Evolutionary conservation across 2,113 vertebrate species (phyloP).

Genomic region (Halcyon malimbica): DNA sequence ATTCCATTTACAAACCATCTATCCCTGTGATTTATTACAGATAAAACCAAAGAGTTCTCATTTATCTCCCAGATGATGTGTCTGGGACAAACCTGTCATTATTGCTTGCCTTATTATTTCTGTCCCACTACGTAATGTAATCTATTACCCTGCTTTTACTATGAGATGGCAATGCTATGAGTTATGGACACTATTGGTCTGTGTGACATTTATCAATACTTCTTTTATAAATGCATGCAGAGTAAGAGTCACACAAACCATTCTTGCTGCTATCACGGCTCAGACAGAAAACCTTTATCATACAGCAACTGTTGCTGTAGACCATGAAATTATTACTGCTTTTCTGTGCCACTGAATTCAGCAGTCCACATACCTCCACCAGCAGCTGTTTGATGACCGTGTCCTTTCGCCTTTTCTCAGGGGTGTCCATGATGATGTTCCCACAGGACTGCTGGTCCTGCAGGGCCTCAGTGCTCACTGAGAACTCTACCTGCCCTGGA

Average conservation of each 20-base stretch:
- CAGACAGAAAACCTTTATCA: neutral
- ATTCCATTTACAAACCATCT: neutral
- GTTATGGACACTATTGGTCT: neutral
- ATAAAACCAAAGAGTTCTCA: neutral
- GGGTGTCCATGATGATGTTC: constrained; percentile 61
- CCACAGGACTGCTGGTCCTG: constrained; percentile 8
- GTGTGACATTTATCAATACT: neutral
- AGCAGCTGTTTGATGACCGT: constrained; percentile 75
- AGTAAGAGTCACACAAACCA: neutral
- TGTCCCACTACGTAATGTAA: neutral
- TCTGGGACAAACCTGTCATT: neutral
- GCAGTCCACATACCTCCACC: constrained; percentile 75
- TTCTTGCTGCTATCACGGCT: neutral
- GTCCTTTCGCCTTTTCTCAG: constrained; percentile 78
- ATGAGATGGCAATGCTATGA: neutral
- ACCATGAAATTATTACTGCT: neutral
- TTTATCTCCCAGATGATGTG: neutral
- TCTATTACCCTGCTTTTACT: neutral
- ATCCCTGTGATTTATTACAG: neutral
- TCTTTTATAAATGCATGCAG: neutral
- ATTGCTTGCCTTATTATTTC: neutral
- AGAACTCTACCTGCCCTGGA: constrained; percentile 62
- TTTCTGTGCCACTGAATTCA: neutral
- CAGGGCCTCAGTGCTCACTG: constrained; percentile 48
- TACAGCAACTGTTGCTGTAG: neutral